Base-by-base conservation (phyloP, 2,888 invertebrate species). In the Spatulosminthurus flaviceps region DNA sequence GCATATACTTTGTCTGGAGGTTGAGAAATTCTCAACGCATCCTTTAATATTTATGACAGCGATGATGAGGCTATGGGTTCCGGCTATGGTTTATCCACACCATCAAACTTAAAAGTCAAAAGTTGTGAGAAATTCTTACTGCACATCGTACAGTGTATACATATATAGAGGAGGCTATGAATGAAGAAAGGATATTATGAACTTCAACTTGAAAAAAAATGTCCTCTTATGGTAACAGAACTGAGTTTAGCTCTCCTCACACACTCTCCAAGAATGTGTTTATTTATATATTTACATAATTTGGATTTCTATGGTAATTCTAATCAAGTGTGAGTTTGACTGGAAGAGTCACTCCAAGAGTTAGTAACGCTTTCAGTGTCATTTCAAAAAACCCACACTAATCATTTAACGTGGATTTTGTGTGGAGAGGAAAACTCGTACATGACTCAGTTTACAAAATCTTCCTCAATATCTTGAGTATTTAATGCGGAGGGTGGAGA, bases 21-120 rank as follows among this genome's bases (percentile, higher is more conserved):
- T n/a, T 51, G 16, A 51, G 16, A 51, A 51, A n/a, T 51, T 51
- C 51, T 51, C 51, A 4, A 51, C 5, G 51, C 51, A 51, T 51
- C 51, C 51, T 51, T 51, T 51, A 51, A 51, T 51, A 51, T 51
- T 51, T 51, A 51, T 51, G 51, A 51, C 51, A 19, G 16, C 51
- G 51, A 51, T 51, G 51, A 51, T 51, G 51, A 51, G 51, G 51
- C 9, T 51, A 51, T n/a, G 16, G 51, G 51, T 51, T 51, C 51
- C 51, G 51, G 51, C 51, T 51, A 51, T 51, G 51, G 51, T 51
- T 51, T 51, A 51, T 51, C 51, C 51, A 51, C 51, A 51, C 51
- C 51, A 51, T 51, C 51, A 51, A 51, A n/a, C 51, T 11, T 5
- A 5, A 51, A 51, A 51, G 51, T 51, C n/a, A n/a, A n/a, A n/a